Base-by-base conservation (phyloP, 2,797 vertebrate genomes). In the Botia almorhae region DNA sequence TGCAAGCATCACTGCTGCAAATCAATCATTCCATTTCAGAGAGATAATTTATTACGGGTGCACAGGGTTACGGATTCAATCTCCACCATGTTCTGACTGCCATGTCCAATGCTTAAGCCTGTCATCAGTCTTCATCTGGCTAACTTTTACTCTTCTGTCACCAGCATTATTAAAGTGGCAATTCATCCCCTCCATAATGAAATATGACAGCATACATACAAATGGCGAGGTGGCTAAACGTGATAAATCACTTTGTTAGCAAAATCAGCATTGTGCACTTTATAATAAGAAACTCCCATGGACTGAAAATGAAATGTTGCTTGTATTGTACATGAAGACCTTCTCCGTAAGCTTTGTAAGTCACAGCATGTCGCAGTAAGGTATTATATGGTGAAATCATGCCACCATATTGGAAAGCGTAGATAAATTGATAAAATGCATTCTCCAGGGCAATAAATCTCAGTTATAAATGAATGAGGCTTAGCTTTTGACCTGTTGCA, bases 21-120 rank as follows among this genome's bases (percentile, higher is more conserved):
- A 96, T 98, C 96, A 96, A 96, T 98, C 96, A 98, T 95, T 96
- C 95, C 92, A 94, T 95, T 95, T 93, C 92, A 92, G 91, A 94
- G 92, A 92, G 95, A 96, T 95, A 96, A 98, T 98, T 97, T 96
- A 97, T 96, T 96, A 96, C 93, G 95, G 93, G 94, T 93, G 95
- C 93, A 91, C 90, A 94, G 95, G 96, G 95, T 95, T 96, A 94
- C 91, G 89, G 90, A 96, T 96, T 95, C 94, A 96, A 97, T 98
- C 96, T 97, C 91, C 91, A 88, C 87, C 88, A 92, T 90, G 92
- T 94, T 97, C 93, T 87, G 91, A 91, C 91, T 93, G 95, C 96
- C 92, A 87, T 93, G 90, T 96, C 94, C 93, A 91, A 96, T 96
- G 93, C 90, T 83, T 89, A 90, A 93, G 94, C 84, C 95, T 96